A percentile compares a stretch with the other conserved stretches of the same genome.
Conservation (phyloP, 2,113 vertebrate species). For the Tychaedon coryphoeus region DNA sequence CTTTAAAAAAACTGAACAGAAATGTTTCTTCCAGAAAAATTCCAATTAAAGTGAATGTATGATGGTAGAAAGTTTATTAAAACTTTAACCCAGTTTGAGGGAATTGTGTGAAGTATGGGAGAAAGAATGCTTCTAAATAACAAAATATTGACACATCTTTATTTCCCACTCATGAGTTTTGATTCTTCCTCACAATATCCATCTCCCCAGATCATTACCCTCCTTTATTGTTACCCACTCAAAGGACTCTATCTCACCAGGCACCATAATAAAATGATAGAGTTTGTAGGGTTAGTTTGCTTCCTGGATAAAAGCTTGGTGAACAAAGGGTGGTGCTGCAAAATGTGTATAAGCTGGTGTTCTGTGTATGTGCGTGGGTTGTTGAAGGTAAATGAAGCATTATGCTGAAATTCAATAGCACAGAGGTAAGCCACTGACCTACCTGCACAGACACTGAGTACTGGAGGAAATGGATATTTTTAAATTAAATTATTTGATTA, state of each 20-base stretch:
- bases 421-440: constrained; percentile 20
- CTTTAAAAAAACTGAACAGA: not conserved
- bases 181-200: not conserved
- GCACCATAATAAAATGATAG: not conserved
- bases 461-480: constrained; percentile 1
- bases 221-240: not conserved
- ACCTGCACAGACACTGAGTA: not conserved
- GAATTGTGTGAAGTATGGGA: not conserved
- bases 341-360: not conserved
- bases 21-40: not conserved
- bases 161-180: not conserved
- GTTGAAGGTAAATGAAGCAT: constrained; percentile 42
- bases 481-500: constrained; percentile 18
- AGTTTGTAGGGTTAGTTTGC: not conserved
- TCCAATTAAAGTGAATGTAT: not conserved
- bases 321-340: constrained; percentile 12
- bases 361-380: not conserved
- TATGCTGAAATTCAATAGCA: constrained; percentile 43
- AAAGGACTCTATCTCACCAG: not conserved
- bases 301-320: constrained; percentile 23
- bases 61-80: not conserved
- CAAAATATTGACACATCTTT: not conserved
- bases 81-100: not conserved
- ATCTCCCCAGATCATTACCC: not conserved
- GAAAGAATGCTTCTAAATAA: not conserved